Conservation (phyloP, 92 coral and sea anemone genomes). For the Phenganax marumi region DNA sequence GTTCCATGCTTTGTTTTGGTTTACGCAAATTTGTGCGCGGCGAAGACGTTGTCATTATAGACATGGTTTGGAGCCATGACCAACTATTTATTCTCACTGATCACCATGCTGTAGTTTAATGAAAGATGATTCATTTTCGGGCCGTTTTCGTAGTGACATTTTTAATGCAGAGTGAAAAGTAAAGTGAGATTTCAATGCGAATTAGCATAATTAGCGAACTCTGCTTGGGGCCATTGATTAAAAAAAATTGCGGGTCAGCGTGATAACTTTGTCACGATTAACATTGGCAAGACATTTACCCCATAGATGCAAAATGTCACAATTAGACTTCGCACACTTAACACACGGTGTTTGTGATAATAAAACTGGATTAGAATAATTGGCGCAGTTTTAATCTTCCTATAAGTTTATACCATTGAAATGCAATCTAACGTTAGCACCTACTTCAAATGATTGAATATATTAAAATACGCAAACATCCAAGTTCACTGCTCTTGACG, state of each 20-base stretch:
- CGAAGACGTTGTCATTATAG: not conserved
- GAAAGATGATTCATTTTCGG: no score
- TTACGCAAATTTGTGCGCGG: not conserved
- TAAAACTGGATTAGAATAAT: no score
- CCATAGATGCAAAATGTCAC: not conserved
- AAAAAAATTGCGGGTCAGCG: not conserved
- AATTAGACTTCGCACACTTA: no score
- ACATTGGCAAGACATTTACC: not conserved
- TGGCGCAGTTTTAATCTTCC: no score
- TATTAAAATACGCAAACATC: no score
- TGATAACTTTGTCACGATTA: not conserved
- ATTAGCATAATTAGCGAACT: not conserved
- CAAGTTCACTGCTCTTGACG: no score
- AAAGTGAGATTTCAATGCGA: slow-evolving; percentile 12
- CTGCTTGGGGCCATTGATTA: not conserved
- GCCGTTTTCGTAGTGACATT: no score
- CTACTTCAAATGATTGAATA: no score
- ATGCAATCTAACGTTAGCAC: no score
- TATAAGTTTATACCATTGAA: no score
- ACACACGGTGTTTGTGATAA: no score
- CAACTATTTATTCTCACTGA: not conserved
- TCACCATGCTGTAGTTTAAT: not conserved
- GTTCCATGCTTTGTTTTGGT: no score
- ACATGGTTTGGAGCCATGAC: not conserved
- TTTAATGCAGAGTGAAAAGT: not conserved